Evolutionary conservation across 2,113 vertebrate species (phyloP), one percentile per base, ranked within the genome.

Genomic region (Passer montanus): DNA sequence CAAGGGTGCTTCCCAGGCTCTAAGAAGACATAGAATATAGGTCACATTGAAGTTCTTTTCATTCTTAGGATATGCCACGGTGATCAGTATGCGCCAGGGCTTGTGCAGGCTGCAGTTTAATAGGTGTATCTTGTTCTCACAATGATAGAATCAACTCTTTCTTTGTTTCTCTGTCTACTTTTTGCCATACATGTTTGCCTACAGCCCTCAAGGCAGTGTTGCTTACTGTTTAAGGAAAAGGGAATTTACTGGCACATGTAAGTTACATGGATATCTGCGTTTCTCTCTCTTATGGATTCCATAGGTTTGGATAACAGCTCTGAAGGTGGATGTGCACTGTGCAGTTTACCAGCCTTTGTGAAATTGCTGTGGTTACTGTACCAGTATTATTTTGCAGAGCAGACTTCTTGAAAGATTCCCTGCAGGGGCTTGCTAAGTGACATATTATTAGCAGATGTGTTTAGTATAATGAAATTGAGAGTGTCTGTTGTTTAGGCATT

Each of bases 11-110:
- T 97, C 93, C 90, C 93, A 95, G 89, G 78, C 87, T 93, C 93
- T 94, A 79, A 91, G 94, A 95, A 95, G 94, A 95, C 94, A 94
- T 50, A 77, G 93, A 96, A 97, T 95, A 93, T 87, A 95, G 95
- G 91, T 97, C 93, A 96, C 94, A 95, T 86, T 91, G 91, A 63
- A 94, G 93, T 94, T 92, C 93, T 91, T 94, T 60, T 82, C 94
- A 94, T 96, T 94, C 95, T 94, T 96, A 95, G 94, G 94, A 93
- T 97, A 67, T 93, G 82, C 90, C 85, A 69, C 1, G 1, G 89
- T 94, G 82, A 93, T 95, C 81, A 95, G 87, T 62, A 85, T 96
- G 87, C 43, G 1, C 58, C 55, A 87, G 75, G 92, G 94, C 75
- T 95, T 84, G 87, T 68, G 60, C 66, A 93, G 87, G 10, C 90